Percentiles rank a stretch among this genome's conserved stretches.
These are phyloP conservation scores for Meteorus sp. DNA, from an alignment of 1,140 invertebrate genomes.

Conservation along the genomic window DNA sequence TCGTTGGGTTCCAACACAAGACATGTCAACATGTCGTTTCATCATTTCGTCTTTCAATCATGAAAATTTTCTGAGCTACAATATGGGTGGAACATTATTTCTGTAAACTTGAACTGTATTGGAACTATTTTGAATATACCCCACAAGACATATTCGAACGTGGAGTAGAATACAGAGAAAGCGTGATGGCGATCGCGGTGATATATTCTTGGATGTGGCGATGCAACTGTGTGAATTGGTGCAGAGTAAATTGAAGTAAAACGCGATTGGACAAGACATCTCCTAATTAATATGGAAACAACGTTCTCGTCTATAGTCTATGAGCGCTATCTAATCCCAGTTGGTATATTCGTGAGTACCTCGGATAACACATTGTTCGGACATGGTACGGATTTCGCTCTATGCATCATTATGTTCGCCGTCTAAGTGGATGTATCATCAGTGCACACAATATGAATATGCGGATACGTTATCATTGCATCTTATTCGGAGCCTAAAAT, in stretches of 20 bases:
- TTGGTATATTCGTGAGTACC: conserved; percentile 19
- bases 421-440: conserved; percentile 24
- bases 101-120: no score
- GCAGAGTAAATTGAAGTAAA: neutral
- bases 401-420: conserved; percentile 51
- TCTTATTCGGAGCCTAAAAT: neutral
- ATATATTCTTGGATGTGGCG: neutral
- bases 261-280: neutral
- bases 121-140: no score
- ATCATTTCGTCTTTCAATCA: no score
- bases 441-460: no score
- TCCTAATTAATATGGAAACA: conserved; percentile 41
- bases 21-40: no score
- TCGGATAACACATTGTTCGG: conserved; percentile 39
- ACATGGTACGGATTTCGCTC: conserved; percentile 44
- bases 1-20: no score
- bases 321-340: conserved; percentile 35
- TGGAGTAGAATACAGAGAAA: no score
- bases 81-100: no score
- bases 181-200: neutral
- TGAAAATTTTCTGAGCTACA: no score
- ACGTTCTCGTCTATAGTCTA: conserved; percentile 29
- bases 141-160: no score
- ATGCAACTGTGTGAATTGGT: neutral
- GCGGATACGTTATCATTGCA: neutral